Percentiles rank a stretch among this genome's conserved stretches.
Conservation (phyloP, 2,888 invertebrate species). For the Callyntrura sp. region DNA sequence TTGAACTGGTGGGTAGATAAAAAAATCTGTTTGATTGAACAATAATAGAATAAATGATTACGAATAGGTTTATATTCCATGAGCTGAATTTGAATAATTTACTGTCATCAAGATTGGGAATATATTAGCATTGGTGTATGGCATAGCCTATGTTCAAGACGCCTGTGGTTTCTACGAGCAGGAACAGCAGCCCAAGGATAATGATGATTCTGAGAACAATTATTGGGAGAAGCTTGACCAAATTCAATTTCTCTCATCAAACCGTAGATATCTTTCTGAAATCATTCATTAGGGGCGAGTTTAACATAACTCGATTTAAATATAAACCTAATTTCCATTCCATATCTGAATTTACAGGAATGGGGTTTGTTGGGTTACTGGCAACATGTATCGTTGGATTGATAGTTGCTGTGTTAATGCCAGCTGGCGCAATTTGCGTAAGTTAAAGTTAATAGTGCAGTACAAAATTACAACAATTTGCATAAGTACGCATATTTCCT, state of each 20-base stretch:
- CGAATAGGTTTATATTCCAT: conserved; percentile 1
- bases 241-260: neutral
- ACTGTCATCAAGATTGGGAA: conserved; percentile 60
- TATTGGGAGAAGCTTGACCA: conserved; percentile 53
- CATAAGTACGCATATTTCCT: too few relatives aligned
- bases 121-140: conserved; percentile 24
- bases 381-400: conserved; percentile 57
- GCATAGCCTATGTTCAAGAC: conserved; percentile 41
- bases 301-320: too few relatives aligned
- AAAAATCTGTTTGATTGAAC: too few relatives aligned
- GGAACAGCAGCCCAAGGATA: neutral
- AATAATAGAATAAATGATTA: neutral
- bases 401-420: conserved; percentile 57
- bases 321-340: neutral
- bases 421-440: conserved; percentile 59
- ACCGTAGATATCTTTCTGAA: too few relatives aligned
- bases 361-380: conserved; percentile 64
- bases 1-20: conserved; percentile 68
- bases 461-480: neutral
- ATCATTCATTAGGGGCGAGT: too few relatives aligned
- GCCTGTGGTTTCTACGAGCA: conserved; percentile 52
- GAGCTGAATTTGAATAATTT: too few relatives aligned
- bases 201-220: neutral
- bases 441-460: neutral
- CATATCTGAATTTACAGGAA: conserved; percentile 52